phyloP scores from a whole-genome alignment of 2,797 vertebrate genomes.

The Masticophis lateralis region DNA sequence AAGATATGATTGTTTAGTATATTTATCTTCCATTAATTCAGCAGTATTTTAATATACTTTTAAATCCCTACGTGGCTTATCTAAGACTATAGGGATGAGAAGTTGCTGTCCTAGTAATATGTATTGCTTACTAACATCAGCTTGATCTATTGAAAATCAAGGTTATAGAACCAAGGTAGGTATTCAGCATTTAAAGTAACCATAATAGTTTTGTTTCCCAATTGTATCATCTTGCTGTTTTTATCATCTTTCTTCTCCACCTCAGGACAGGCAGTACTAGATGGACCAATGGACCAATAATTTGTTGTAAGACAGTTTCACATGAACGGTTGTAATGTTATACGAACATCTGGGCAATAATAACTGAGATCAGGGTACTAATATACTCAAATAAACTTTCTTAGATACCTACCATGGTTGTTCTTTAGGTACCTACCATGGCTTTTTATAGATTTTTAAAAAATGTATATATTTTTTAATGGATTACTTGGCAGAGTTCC shows the following conservation, averaged over 20 bases:
- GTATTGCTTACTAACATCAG: not conserved
- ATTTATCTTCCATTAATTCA: conserved; percentile 16
- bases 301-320: not conserved
- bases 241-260: not conserved
- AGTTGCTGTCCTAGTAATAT: not conserved
- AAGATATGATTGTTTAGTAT: not conserved
- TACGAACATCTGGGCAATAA: not conserved
- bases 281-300: not conserved
- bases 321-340: not conserved
- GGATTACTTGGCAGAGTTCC: not conserved
- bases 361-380: not conserved
- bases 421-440: not conserved
- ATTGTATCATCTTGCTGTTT: not conserved
- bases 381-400: not conserved
- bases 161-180: not conserved
- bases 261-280: not conserved
- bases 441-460: not conserved
- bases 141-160: not conserved
- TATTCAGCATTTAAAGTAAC: not conserved
- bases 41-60: not conserved
- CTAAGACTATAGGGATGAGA: not conserved
- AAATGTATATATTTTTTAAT: not conserved
- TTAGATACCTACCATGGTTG: not conserved
- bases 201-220: not conserved
- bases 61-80: not conserved